Conservation (phyloP, 2,888 invertebrate genomes). For the Podotricha telesiphe region DNA sequence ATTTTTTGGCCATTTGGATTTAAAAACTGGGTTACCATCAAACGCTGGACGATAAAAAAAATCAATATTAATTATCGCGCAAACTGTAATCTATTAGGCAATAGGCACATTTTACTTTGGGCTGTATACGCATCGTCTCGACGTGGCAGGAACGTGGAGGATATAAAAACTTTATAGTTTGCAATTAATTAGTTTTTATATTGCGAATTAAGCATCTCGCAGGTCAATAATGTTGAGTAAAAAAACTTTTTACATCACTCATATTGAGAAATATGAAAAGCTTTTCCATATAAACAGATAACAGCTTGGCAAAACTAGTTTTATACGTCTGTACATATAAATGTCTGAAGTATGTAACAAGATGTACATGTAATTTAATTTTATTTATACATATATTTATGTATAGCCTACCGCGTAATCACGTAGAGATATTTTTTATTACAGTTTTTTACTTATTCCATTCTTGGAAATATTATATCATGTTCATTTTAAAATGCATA, state of each 20-base stretch:
- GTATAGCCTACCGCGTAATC: not conserved
- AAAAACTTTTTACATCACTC: not conserved
- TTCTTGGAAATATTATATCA: slow-evolving; percentile 14
- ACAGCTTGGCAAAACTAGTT: not conserved
- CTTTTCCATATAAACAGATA: no score
- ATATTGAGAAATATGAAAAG: no score
- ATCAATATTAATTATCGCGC: no score
- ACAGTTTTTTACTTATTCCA: not conserved
- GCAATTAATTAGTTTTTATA: not conserved
- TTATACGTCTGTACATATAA: not conserved
- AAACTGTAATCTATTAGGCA: no score
- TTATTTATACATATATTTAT: not conserved
- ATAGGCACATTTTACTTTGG: not conserved
- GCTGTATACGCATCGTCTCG: not conserved
- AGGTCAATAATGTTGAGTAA: not conserved
- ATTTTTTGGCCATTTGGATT: no score
- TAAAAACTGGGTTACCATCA: no score
- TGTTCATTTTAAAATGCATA: not conserved
- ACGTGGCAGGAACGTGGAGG: not conserved
- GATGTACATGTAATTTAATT: not conserved
- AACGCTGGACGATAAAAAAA: no score
- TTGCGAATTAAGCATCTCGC: not conserved
- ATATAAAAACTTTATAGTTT: slow-evolving; percentile 1
- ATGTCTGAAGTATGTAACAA: not conserved
- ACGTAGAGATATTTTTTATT: not conserved